Base-by-base conservation (phyloP, 1,140 invertebrate genomes). In the Atta cephalotes region DNA sequence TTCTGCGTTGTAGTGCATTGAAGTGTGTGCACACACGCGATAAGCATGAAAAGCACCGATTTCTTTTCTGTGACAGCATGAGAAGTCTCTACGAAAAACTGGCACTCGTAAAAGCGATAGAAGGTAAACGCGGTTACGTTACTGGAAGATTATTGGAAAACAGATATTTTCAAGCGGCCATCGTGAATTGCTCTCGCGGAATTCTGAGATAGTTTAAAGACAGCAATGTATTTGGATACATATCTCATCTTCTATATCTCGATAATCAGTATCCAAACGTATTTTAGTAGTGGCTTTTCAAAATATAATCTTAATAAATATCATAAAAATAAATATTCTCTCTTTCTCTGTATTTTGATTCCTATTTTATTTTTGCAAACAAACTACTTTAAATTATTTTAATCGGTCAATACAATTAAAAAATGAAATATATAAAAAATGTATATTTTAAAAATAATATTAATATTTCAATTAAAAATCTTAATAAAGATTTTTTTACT, bases 21-120 rank as follows among this genome's bases (percentile, higher is more conserved):
- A 84, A 84, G 80, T 62, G 70, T 84, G 25, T 84, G 70, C 70
- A 76, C 80, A 82, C 68, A 35, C 39, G 70, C 70, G 80, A 84
- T 76, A 84, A 84, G 70, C 70, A 25, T 28, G 80, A 84, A 63
- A 76, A 76, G 18, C 70, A n/a, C 25, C 39, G 63, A 74, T 62
- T 76, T 62, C 80, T 84, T 84, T 74, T 76, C 80, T 49, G 14
- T 21, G 56, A 76, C 70, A 49, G 56, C 9, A 70, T 31, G 80
- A 76, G 45, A 18, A 82, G 21, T 84, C 39, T 84, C 56, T 49
- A 49, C 53, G 56, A 76, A 84, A 84, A 84, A 74, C 80, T 76
- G n/a, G 68, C 25, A 82, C 35, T 82, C 80, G 56, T 84, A 84
- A 84, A 74, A 76, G 58, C 56, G 80, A 84, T 84, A 84, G 80